Conservation (phyloP, 2,888 invertebrate species). For the Lasioglossum marginatum region DNA sequence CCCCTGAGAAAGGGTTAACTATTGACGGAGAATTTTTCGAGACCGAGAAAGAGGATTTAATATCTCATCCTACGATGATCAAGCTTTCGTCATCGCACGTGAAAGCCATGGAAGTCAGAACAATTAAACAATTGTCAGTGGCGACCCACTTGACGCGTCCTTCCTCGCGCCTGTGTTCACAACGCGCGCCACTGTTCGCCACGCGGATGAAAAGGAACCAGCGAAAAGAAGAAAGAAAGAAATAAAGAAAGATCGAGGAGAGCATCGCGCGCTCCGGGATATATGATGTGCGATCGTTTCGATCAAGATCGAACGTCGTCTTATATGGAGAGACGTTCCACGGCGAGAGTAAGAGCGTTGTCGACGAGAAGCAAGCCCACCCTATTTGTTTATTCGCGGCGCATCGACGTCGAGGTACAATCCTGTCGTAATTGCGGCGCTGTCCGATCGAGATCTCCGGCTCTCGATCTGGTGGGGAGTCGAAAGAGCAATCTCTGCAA, state of each 20-base stretch:
- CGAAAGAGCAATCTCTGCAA: conserved; percentile 18
- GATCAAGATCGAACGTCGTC: conserved; percentile 61
- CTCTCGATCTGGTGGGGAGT: not conserved
- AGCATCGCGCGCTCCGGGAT: conserved; percentile 39
- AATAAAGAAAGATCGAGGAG: conserved; percentile 13
- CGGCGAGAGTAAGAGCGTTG: conserved; percentile 39
- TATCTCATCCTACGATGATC: not conserved
- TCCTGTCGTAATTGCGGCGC: conserved; percentile 27
- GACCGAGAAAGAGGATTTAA: not conserved
- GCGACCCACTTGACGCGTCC: conserved; percentile 68
- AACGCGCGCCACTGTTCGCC: conserved; percentile 62
- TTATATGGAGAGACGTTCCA: conserved; percentile 54
- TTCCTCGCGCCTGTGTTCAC: conserved; percentile 53
- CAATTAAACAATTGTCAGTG: conserved; percentile 75
- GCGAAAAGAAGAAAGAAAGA: not conserved
- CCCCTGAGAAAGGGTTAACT: not conserved
- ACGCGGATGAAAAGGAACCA: conserved; percentile 24
- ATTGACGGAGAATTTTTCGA: not conserved
- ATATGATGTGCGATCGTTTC: conserved; percentile 42
- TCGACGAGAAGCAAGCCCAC: conserved; percentile 28
- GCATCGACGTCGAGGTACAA: conserved; percentile 35
- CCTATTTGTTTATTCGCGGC: conserved; percentile 43
- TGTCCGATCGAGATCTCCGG: conserved; percentile 30
- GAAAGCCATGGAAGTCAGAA: conserved; percentile 64
- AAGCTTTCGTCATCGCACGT: conserved; percentile 31